Evolutionary conservation across 2,113 vertebrate species (phyloP), one percentile per base, ranked within the genome.

Genomic region (Lepisosteus oculatus): DNA sequence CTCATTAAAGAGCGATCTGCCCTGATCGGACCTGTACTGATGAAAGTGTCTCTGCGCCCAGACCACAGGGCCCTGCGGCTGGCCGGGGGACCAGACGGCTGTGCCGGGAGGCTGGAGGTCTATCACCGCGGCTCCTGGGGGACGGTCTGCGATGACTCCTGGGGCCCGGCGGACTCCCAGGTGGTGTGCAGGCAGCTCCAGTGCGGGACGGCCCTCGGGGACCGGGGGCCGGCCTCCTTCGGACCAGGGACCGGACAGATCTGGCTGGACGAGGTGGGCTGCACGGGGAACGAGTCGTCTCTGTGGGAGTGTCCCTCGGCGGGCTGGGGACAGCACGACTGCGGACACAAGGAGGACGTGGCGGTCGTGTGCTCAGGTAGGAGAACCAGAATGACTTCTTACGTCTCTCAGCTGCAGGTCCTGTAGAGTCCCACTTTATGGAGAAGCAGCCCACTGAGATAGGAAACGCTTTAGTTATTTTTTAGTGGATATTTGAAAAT

Each of bases 171-270:
- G 15, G 68, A 3, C 0, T 79, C 79, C 0, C 74, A 6, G 0
- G 82, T 85, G 69, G 73, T 83, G 3, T 88, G 88, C 72, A 69
- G 56, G 69, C 75, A 79, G 65, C 70, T 80, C 63, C 67, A 69
- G 59, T 77, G 78, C 68, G 78, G 78, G 45, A 43, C 55, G 11
- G 70, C 73, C 6, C 70, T 75, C 57, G 68, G 70, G 59, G 61
- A 17, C 14, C 51, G 54, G 54, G 17, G 63, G 44, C 70, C 69
- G 14, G 57, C 75, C 55, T 75, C 57, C 70, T 77, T 76, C 68
- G 72, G 70, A 17, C 51, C 63, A 67, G 79, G 66, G 69, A 61
- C 70, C 67, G 72, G 67, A 56, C 66, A 29, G 55, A 77, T 82
- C 67, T 76, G 76, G 80, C 57, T 82, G 68, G 72, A 79, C 65